Evolutionary conservation across 2,797 vertebrate species (phyloP).

Genomic region (Tolypeutes matacus): DNA sequence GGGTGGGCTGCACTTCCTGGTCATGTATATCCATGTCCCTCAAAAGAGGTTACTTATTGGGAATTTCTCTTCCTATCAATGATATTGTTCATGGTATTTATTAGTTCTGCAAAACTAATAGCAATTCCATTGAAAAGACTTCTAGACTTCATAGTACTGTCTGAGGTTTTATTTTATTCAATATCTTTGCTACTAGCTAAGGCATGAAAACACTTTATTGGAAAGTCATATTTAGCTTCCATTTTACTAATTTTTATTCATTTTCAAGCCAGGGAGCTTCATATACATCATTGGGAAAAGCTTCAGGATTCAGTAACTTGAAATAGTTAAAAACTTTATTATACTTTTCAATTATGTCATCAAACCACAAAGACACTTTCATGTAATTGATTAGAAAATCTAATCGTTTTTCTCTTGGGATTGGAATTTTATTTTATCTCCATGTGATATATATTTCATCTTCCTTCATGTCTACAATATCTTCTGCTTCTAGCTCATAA

Average conservation of each 20-base stretch:
- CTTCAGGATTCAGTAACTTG: neutral
- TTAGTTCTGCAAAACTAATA: neutral
- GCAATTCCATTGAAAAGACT: neutral
- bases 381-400: neutral
- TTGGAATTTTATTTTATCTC: neutral
- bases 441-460: neutral
- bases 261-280: neutral
- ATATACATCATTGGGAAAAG: neutral
- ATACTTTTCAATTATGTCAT: neutral
- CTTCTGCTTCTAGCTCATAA: neutral
- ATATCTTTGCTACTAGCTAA: neutral
- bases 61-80: neutral
- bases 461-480: neutral
- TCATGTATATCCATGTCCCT: too few relatives aligned
- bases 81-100: too few relatives aligned
- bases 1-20: too few relatives aligned
- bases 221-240: neutral
- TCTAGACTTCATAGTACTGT: neutral
- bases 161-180: neutral
- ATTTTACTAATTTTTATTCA: neutral
- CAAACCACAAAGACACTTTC: neutral
- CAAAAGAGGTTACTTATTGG: neutral
- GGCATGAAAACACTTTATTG: neutral
- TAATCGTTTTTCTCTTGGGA: neutral
- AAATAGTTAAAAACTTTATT: neutral